Base-by-base conservation (phyloP, 2,888 invertebrate genomes). In the Sesia bembeciformis region DNA sequence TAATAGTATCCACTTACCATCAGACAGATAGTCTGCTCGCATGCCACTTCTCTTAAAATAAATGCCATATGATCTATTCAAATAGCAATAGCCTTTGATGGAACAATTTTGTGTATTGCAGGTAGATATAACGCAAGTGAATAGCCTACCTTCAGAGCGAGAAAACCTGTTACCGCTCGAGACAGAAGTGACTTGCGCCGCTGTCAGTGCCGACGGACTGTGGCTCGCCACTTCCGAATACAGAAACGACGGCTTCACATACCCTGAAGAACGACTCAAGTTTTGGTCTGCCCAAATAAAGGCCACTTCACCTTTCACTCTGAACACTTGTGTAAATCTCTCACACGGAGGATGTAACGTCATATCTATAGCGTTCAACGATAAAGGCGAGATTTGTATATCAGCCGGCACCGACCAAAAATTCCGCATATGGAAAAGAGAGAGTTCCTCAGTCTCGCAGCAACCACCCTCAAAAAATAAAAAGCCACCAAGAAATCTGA, bases 151-250 rank as follows among this genome's bases (percentile, higher is more conserved):
- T 50, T 72, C 87, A 3, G 81, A 81, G 49, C 72, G 87, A 58
- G 71, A 76, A 60, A 86, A 90, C 56, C 70, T 90, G 2, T 55
- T 88, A 3, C 90, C 90, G 0, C 56, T 84, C 52, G 87, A 90
- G 60, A 85, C 81, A 0, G 90, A 90, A 64, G 81, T 89, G 5
- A 81, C 83, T 0, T 87, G 86, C 59, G 84, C 81, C 0, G 81
- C 84, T 0, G 76, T 86, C 40, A 83, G 79, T 56, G 80, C 77
- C 0, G 71, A 81, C 46, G 84, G 87, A 0, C 61, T 64, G 0
- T 88, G 85, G 84, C 78, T 89, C 0, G 85, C 81, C 51, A 90
- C 88, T 0, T 88, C 88, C 0, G 87, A 89, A 57, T 89, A 87
- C 62, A 72, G 88, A 56, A 81, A 85, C 58, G 88, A 89, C 40